These are phyloP conservation scores for Scomber colias DNA, from an alignment of 2,113 vertebrate genomes.

Conservation along the genomic window DNA sequence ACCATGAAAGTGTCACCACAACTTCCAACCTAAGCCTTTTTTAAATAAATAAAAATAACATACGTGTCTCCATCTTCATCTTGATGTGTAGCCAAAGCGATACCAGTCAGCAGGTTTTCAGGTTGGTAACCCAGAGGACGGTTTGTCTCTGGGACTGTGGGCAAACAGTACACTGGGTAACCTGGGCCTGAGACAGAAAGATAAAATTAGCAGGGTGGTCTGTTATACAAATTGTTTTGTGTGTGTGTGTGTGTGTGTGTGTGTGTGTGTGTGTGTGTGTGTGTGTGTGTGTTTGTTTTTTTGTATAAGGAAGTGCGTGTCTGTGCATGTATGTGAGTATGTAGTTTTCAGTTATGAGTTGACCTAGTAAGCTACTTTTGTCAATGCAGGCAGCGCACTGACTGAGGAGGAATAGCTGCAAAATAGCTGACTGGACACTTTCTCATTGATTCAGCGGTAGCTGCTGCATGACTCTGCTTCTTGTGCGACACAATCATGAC, in stretches of 20 bases:
- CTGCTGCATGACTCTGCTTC: constrained; percentile 18
- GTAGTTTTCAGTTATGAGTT: constrained; percentile 11
- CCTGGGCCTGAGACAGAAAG: constrained; percentile 31
- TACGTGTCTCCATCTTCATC: constrained; percentile 90
- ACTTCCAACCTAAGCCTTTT: not conserved
- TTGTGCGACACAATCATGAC: constrained; percentile 5
- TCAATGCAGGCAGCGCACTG: not conserved
- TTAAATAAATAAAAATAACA: too few relatives aligned
- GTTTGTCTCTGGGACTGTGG: constrained; percentile 29
- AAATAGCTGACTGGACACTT: constrained; percentile 58
- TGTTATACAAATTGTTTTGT: not conserved
- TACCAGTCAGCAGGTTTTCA: constrained; percentile 42
- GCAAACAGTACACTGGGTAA: constrained; percentile 40
- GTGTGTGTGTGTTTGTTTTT: not conserved
- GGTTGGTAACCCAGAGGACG: constrained; percentile 39
- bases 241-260: not conserved
- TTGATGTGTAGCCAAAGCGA: constrained; percentile 80
- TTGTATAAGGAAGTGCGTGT: constrained; percentile 21
- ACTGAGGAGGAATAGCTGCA: constrained; percentile 21
- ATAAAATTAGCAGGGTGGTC: not conserved
- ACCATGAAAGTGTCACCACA: not conserved
- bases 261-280: not conserved
- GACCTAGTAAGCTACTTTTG: constrained; percentile 30
- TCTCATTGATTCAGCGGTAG: constrained; percentile 31
- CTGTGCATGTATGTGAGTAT: not conserved